These are phyloP conservation scores for Acrobasis consociella DNA, from an alignment of 2,888 invertebrate genomes.

Conservation along the genomic window DNA sequence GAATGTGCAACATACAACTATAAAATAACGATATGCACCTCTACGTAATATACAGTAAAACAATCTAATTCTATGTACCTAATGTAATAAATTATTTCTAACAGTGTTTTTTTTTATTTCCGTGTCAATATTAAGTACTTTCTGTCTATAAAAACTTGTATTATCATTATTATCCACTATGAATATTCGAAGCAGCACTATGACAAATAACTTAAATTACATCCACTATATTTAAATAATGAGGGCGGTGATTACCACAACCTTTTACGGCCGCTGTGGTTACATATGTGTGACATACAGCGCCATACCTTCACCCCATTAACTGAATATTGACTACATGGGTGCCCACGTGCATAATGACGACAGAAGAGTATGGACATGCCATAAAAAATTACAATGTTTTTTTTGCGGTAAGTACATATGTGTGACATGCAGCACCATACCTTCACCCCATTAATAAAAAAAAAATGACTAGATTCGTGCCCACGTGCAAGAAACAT, in stretches of 20 bases:
- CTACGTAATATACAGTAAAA: too few species aligned
- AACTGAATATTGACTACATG: conserved; percentile 44
- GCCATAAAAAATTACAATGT: conserved; percentile 1
- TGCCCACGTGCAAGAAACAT: too few species aligned
- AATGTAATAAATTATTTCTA: too few species aligned
- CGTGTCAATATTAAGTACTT: too few species aligned
- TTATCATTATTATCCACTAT: not conserved
- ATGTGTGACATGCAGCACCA: too few species aligned
- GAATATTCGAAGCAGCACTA: not conserved
- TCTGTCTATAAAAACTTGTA: not conserved
- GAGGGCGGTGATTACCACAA: conserved; percentile 20
- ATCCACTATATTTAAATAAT: conserved; percentile 2
- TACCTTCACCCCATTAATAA: too few species aligned
- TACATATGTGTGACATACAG: conserved; percentile 39
- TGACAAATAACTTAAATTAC: conserved; percentile 3
- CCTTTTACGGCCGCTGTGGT: conserved; percentile 29
- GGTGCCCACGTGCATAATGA: conserved; percentile 27
- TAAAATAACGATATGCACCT: too few species aligned
- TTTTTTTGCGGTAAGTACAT: too few species aligned
- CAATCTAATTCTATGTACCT: too few species aligned
- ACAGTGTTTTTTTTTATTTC: too few species aligned
- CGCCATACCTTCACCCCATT: conserved; percentile 42
- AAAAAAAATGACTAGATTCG: too few species aligned
- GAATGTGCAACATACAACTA: too few species aligned
- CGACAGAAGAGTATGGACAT: conserved; percentile 38